Evolutionary conservation across 1,140 invertebrate genomes (phyloP).

Genomic region (Sminthurinus signatus): DNA sequence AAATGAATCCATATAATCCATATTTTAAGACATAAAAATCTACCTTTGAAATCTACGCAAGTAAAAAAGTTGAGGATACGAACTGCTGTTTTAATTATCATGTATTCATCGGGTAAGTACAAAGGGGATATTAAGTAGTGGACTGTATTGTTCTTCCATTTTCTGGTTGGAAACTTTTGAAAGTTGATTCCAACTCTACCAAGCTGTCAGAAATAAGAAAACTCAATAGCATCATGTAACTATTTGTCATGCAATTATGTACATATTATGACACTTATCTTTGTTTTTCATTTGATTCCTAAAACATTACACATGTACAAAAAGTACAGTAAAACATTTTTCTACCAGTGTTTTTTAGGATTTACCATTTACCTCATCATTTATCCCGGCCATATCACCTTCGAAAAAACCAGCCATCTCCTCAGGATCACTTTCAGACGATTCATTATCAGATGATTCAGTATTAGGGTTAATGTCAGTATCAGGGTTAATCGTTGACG

Average conservation of each 20-base stretch:
- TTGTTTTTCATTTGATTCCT: no score
- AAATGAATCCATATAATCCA: no score
- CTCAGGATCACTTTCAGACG: constrained; percentile 56
- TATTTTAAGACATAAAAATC: no score
- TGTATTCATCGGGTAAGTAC: constrained; percentile 53
- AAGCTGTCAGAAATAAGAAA: constrained; percentile 2
- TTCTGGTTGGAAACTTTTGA: constrained; percentile 59
- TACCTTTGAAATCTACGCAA: constrained; percentile 56
- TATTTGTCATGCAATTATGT: no score
- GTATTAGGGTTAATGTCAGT: neutral
- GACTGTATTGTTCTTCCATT: constrained; percentile 55
- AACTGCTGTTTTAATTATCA: constrained; percentile 56
- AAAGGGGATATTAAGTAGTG: constrained; percentile 56
- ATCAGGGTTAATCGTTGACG: no score
- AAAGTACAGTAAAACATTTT: neutral
- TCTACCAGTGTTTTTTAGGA: no score
- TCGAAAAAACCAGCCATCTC: constrained; percentile 59
- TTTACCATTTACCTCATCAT: constrained; percentile 45
- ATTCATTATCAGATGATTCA: constrained; percentile 15
- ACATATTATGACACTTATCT: no score
- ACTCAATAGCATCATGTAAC: no score
- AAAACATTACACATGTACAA: neutral
- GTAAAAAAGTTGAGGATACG: constrained; percentile 56
- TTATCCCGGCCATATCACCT: constrained; percentile 58
- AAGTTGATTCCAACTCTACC: constrained; percentile 54